Evolutionary conservation across 2,113 vertebrate species (phyloP), one percentile per base, ranked within the genome.

Genomic region (Hippocampus mohnikei): DNA sequence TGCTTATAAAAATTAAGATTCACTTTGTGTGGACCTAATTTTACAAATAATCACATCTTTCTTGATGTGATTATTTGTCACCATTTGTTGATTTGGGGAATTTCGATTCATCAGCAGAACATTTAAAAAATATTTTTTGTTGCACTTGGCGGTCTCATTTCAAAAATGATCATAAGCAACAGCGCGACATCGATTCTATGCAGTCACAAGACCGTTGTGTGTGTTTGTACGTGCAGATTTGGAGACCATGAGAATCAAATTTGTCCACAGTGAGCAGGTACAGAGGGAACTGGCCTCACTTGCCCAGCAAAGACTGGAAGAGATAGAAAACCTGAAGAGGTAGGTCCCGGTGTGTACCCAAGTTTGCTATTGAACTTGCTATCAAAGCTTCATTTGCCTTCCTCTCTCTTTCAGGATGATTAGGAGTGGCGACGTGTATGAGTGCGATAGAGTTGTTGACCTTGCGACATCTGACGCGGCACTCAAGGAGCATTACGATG

Each of bases 311-410:
- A 92, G 89, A 66, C 93, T 94, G 79, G 90, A 93, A 9, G 94
- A 98, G 90, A 88, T 94, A 12, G 86, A 67, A 72, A 86, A 92
- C 12, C 80, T 95, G 21, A 93, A 88, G 62, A 92, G 95, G 97
- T 96, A 80, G 3, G 46, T 3, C 0, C 55, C 25, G 1, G 61
- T 53, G n/a, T 55, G 1, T 23, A 55, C 21, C 21, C 9, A n/a
- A 52, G 50, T 52, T 25, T 56, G 15, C 33, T 21, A 21, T 37
- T 62, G 5, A 64, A 44, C 5, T 11, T 46, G 27, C 8, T 8
- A 16, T 46, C 41, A 44, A 23, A 25, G 21, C 62, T 65, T 15
- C 3, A 25, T 46, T 27, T 46, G 42, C n/a, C 12, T 46, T 15
- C 42, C n/a, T 62, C 48, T n/a, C 11, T 60, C 8, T 66, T 77